A percentile compares a stretch with the other conserved stretches of the same genome.
Evolutionary conservation across 2,797 vertebrate genomes (phyloP).

Genomic region (Trematomus bernacchii): DNA sequence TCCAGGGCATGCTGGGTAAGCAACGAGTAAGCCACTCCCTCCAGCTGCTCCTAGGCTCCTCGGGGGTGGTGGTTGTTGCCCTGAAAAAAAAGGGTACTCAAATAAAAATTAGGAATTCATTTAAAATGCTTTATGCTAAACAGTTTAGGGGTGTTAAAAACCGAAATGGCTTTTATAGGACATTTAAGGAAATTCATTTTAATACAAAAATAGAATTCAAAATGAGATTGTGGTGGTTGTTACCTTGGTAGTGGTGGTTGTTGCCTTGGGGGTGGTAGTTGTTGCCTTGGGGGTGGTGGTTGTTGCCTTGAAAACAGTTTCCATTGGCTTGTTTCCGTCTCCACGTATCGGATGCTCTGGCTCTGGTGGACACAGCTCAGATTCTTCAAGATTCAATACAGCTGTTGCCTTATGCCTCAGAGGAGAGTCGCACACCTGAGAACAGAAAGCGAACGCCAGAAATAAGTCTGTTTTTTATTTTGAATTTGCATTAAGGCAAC

Average conservation of each 20-base stretch:
- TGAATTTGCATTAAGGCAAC: not conserved
- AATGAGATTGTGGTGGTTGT: no score
- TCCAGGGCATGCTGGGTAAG: slow-evolving; percentile 74
- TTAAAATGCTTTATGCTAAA: no score
- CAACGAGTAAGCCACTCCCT: slow-evolving; percentile 66
- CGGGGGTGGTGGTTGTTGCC: not conserved
- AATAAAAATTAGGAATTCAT: not conserved
- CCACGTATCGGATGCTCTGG: no score
- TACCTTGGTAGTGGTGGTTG: not conserved
- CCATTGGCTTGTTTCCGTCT: no score
- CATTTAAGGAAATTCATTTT: no score
- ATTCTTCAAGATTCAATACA: slow-evolving; percentile 53
- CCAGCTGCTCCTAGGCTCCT: slow-evolving; percentile 61
- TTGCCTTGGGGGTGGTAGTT: no score
- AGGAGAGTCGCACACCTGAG: slow-evolving; percentile 77
- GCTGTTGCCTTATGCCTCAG: not conserved
- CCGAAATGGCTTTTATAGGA: no score
- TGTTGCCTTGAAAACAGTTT: no score
- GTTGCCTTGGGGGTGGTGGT: no score
- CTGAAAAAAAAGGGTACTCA: slow-evolving; percentile 27
- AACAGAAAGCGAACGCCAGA: not conserved
- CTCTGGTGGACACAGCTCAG: slow-evolving; percentile 60
- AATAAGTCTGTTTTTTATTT: not conserved
- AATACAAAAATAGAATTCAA: no score
- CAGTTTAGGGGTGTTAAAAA: no score